Evolutionary conservation across 92 coral and sea anemone genomes (phyloP).

Genomic region (Epizoanthus scotinus): DNA sequence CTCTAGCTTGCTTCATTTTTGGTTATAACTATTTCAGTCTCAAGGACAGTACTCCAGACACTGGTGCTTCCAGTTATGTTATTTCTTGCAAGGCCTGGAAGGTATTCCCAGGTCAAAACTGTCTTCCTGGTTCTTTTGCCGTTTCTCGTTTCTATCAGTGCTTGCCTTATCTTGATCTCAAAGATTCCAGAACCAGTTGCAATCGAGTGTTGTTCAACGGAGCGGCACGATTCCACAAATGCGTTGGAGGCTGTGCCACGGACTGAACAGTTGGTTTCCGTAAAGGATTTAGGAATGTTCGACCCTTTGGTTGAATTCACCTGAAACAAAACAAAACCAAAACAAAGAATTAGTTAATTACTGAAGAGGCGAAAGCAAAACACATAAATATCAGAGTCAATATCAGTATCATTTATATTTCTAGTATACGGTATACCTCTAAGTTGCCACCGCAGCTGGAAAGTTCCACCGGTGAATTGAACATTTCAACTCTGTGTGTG

Average conservation of each 20-base stretch:
- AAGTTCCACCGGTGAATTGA: constrained; percentile 11
- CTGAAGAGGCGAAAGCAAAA: too few species aligned
- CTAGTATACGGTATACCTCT: too few species aligned
- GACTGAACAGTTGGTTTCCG: constrained; percentile 7
- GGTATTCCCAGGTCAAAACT: too few species aligned
- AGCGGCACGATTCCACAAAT: constrained; percentile 25
- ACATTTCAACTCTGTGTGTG: neutral
- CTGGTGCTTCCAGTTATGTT: too few species aligned
- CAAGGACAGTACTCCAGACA: too few species aligned
- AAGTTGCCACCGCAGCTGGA: neutral
- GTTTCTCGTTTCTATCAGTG: neutral
- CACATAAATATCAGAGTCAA: too few species aligned
- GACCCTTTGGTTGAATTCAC: neutral
- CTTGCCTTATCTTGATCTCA: constrained; percentile 15
- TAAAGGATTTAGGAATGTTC: neutral
- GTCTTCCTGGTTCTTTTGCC: too few species aligned
- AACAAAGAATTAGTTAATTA: neutral
- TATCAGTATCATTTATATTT: too few species aligned
- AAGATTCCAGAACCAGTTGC: neutral
- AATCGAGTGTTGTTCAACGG: constrained; percentile 11
- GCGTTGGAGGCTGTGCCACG: neutral
- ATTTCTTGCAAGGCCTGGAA: too few species aligned
- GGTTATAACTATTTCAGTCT: too few species aligned
- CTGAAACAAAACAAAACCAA: neutral
- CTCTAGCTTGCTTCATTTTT: too few species aligned